Evolutionary conservation across 2,797 vertebrate species (phyloP), one percentile per base, ranked within the genome.

Genomic region (Ceryle rudis): DNA sequence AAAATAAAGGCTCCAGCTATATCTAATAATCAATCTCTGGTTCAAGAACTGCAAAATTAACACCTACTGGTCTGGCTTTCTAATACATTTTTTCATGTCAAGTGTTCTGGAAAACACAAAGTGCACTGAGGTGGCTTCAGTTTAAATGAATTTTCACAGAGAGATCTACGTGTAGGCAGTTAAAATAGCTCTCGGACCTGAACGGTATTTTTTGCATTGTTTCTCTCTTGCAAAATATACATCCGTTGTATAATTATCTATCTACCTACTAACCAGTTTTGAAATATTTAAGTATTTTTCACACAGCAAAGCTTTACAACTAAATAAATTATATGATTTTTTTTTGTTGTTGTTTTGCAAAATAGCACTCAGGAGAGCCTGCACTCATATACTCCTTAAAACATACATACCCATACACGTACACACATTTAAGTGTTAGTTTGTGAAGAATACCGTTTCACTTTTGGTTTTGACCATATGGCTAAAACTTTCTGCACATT

Each of bases 41-140:
- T 44, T 89, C 82, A 83, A 94, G 90, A 87, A 89, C 54, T 62
- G 35, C 54, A 87, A 93, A 85, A 93, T 89, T 85, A 97, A 92
- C 65, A 74, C 57, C 92, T 54, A 47, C 52, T 1, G 15, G 35
- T 64, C 61, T 72, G 37, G 12, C 58, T 93, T 92, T 95, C 69
- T 69, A 80, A 85, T 51, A 42, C 10, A 14, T 64, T 80, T 91
- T 93, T 95, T 84, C 69, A 89, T 6, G 49, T 44, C 57, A 82
- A 89, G 42, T 72, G 69, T 23, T 87, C 75, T 62, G 44, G 29
- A 92, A 93, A 94, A 85, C 21, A 78, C 6, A 4, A 94, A 86
- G 44, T 37, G 51, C 73, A 77, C 70, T 39, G 42, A 81, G 11
- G 79, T 44, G 58, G 35, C 39, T 94, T 80, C 29, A 42, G n/a